phyloP scores from a whole-genome alignment of 2,797 vertebrate species.

The Peromyscus aztecus region DNA sequence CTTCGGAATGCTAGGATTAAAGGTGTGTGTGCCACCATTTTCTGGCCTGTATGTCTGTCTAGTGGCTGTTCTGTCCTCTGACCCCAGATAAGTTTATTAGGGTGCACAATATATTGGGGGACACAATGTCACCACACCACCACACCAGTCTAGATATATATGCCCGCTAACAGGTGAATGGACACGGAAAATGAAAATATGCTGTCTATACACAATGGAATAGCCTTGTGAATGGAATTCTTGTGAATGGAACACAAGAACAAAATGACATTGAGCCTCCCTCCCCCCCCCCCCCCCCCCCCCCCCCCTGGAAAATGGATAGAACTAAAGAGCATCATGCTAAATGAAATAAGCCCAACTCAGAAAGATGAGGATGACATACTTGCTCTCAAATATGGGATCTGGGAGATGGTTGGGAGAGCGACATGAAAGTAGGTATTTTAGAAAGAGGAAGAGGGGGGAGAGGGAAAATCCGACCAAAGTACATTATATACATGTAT shows the following conservation, averaged over 20 bases:
- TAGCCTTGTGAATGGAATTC: neutral
- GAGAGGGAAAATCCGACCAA: neutral
- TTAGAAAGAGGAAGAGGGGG: neutral
- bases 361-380: neutral
- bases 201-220: neutral
- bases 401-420: neutral
- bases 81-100: too few relatives aligned
- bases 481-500: neutral
- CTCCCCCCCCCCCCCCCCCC: too few relatives aligned
- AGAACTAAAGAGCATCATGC: neutral
- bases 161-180: neutral
- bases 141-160: neutral
- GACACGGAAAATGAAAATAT: neutral
- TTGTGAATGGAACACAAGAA: neutral
- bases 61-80: too few relatives aligned
- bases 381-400: neutral
- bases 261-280: neutral
- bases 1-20: too few relatives aligned
- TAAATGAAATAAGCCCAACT: neutral
- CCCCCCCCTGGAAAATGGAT: neutral
- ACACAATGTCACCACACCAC: too few relatives aligned
- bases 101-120: too few relatives aligned
- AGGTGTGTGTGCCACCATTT: too few relatives aligned
- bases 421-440: neutral
- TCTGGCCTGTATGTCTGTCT: too few relatives aligned